Base-by-base conservation (phyloP, 1,140 invertebrate species). In the Drosophila aff. region DNA sequence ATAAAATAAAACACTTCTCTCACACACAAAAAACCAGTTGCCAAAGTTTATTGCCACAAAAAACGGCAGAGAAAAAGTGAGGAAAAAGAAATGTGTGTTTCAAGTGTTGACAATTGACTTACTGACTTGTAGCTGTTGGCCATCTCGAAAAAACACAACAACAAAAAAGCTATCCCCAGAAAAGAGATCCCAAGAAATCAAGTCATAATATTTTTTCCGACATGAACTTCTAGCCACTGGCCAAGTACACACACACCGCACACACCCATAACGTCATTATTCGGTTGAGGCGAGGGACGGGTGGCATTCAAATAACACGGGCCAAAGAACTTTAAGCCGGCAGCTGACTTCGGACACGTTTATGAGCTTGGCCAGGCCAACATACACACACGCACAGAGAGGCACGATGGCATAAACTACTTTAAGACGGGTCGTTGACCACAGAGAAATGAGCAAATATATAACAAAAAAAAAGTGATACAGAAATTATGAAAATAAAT, bases 21-120 rank as follows among this genome's bases (percentile, higher is more conserved):
- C 28, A 28, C 11, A 40, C 13, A 23, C 44, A 8, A 43, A 28
- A 62, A 87, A 87, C 83, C 73, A 61, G 83, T 87, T 87, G 21
- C 10, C 52, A 53, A 43, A 63, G 61, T 64, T 78, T 64, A 58
- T 72, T 72, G 66, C 59, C 64, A 58, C 50, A 46, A 49, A 65
- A 44, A 53, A 10, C 4, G 26, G 28, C n/a, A 1, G 13, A 55
- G 18, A 43, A 46, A 16, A 38, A 23, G 15, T 16, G 26, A 21
- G 7, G 16, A 6, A 28, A 28, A 47, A 44, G 46, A 83, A 75
- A 62, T 78, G 59, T 73, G 59, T 71, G 44, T 76, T 73, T 76
- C 61, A 90, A 84, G 78, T 82, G 85, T 72, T 75, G 81, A 85
- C 85, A 89, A 90, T 89, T 89, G 85, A 89, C 85, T 89, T 79